Evolutionary conservation across 2,888 invertebrate genomes (phyloP), one percentile per base, ranked within the genome.

Genomic region (Seira musarum): DNA sequence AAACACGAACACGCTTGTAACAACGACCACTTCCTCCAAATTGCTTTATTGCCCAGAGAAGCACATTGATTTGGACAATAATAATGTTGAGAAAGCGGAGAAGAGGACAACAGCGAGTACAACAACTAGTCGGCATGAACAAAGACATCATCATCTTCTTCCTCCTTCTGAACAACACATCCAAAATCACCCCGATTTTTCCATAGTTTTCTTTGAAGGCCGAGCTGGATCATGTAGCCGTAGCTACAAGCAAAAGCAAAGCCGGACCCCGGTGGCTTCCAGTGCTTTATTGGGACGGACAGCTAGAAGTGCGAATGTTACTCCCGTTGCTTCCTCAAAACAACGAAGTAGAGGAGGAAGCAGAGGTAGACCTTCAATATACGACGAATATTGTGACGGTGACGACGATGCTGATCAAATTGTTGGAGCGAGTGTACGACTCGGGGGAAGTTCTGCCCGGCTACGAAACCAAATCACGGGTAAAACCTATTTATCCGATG

Each of bases 1-100:
- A 8, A 87, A 87, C 82, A 87, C 87, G 60, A 86, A 86, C 76
- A 87, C 86, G 8, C 66, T 80, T 1, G 66, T 57, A 40, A 69
- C 81, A 17, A 25, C 65, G 53, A 67, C 40, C 61, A 74, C 25
- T 60, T 57, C 21, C 30, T 76, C 17, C 66, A 70, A 63, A 73
- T 65, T 72, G 70, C 63, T 76, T 72, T 78, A 75, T 80, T 75
- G 74, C 77, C 80, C 72, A 69, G 82, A 81, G 78, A 77, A 83
- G 49, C 71, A 81, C 72, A 74, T 46, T 81, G 82, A 85, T 75
- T 74, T 77, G 57, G 81, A 69, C 19, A 81, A 81, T 46, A 76
- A 80, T 74, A 82, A 83, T 35, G 64, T 78, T 65, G 83, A 84
- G 64, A 77, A 83, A 81, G 61, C 73, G 79, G 63, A 80, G 64